Base-by-base conservation (phyloP, 2,797 vertebrate genomes). In the Sebastes ruberrimus region DNA sequence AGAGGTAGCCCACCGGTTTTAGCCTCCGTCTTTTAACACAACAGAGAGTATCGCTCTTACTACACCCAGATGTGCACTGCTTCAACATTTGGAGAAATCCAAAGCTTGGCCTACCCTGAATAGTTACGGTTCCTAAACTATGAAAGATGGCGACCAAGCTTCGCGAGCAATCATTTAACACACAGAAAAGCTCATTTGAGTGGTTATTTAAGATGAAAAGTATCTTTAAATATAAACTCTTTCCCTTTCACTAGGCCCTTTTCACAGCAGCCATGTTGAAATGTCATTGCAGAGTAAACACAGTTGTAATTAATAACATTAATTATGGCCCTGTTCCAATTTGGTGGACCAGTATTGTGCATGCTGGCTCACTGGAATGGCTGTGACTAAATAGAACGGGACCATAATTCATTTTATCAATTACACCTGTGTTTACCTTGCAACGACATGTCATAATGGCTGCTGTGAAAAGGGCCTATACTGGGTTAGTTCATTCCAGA, bases 191-290 rank as follows among this genome's bases (percentile, higher is more conserved):
- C 42, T 65, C 0, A 18, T 56, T 33, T 57, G 57, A 71, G 23
- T 52, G 46, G 27, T 32, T 62, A 35, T 80, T 70, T 35, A 56
- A 63, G 25, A 27, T 28, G 11, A 80, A 64, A 46, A n/a, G 32
- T 70, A 32, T 63, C 38, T 78, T 81, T 65, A 75, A 49, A 64
- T 79, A 63, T 30, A 59, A 59, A 20, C n/a, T 78, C 66, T 75
- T 59, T 81, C 16, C 27, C 52, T 38, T 75, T 71, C 18, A 62
- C 32, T 14, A 33, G 20, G 28, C 61, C n/a, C n/a, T 30, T 63
- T 63, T 63, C 32, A 64, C 61, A 38, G 61, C 33, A 64, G 61
- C 13, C 61, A 64, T 38, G 16, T 32, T 25, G 61, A 38, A 10
- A 62, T 8, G n/a, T 5, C 14, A 38, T 6, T 38, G 33, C 33